Percentiles rank a stretch among this genome's conserved stretches.
Conservation (phyloP, 2,888 invertebrate genomes). For the Tigriopus californicus region DNA sequence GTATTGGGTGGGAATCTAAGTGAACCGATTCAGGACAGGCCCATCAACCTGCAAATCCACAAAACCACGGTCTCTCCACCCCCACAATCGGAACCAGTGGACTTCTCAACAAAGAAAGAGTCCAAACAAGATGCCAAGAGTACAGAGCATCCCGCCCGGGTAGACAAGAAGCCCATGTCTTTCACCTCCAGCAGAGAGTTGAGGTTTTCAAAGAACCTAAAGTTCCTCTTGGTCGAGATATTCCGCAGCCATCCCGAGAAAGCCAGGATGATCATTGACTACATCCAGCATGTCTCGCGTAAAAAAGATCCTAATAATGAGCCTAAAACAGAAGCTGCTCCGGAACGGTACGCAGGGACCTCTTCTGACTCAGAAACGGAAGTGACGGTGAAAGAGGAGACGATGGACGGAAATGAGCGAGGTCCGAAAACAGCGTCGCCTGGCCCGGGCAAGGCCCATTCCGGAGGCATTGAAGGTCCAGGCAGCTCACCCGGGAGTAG, state of each 20-base stretch:
- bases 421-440: neutral
- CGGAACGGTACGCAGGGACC: neutral
- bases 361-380: neutral
- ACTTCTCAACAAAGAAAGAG: slow-evolving; percentile 13
- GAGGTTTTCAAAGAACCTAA: slow-evolving; percentile 8
- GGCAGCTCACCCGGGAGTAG: neutral
- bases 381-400: neutral
- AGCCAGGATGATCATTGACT: neutral
- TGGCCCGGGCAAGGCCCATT: neutral
- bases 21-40: neutral
- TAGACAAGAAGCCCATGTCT: neutral
- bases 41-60: neutral
- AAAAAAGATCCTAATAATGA: neutral
- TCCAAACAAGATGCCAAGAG: neutral
- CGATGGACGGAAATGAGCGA: neutral
- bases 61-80: neutral
- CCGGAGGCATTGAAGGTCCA: neutral
- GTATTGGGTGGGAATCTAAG: no score
- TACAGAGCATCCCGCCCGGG: no score
- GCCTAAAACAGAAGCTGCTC: neutral
- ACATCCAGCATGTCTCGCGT: neutral
- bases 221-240: neutral
- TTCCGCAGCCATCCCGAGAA: slow-evolving; percentile 3
- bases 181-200: slow-evolving; percentile 4
- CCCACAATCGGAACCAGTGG: slow-evolving; percentile 12